These are phyloP conservation scores for Apeira syringaria DNA, from an alignment of 2,888 invertebrate genomes.

Conservation along the genomic window DNA sequence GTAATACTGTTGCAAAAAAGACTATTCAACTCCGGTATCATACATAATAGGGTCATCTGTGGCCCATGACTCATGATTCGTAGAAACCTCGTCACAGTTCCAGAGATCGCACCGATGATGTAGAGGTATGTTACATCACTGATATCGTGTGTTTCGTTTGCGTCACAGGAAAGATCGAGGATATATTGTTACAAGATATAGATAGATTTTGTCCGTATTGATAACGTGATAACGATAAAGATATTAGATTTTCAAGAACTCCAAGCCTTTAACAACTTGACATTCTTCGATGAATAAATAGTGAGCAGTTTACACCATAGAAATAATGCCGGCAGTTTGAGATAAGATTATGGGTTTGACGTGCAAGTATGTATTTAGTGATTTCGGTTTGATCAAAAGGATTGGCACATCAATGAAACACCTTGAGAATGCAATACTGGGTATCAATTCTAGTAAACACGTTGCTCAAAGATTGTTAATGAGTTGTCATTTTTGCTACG, in stretches of 20 bases:
- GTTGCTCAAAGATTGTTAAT: too few species aligned
- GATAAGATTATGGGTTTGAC: slow-evolving; percentile 22
- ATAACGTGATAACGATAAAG: slow-evolving; percentile 35
- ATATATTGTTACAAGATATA: slow-evolving; percentile 21
- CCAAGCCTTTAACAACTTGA: slow-evolving; percentile 1
- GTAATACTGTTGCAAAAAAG: slow-evolving; percentile 68
- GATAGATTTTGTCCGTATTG: slow-evolving; percentile 34
- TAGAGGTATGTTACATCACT: slow-evolving; percentile 46
- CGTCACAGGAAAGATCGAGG: slow-evolving; percentile 45
- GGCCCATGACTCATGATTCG: slow-evolving; percentile 63
- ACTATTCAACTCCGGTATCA: slow-evolving; percentile 41
- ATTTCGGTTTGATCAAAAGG: slow-evolving; percentile 1
- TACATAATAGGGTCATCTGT: slow-evolving; percentile 52
- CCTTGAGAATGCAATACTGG: too few species aligned
- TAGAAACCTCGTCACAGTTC: slow-evolving; percentile 70
- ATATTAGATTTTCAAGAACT: slow-evolving; percentile 20
- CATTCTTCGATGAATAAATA: slow-evolving; percentile 12
- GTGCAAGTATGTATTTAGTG: not conserved
- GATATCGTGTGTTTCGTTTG: slow-evolving; percentile 40
- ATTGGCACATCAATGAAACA: too few species aligned
- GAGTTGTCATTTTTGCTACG: too few species aligned
- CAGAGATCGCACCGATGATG: slow-evolving; percentile 42
- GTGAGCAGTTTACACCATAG: slow-evolving; percentile 18
- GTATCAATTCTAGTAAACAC: too few species aligned
- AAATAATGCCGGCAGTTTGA: slow-evolving; percentile 10